Base-by-base conservation (phyloP, 2,888 invertebrate species). In the Drosophila tanythrix region DNA sequence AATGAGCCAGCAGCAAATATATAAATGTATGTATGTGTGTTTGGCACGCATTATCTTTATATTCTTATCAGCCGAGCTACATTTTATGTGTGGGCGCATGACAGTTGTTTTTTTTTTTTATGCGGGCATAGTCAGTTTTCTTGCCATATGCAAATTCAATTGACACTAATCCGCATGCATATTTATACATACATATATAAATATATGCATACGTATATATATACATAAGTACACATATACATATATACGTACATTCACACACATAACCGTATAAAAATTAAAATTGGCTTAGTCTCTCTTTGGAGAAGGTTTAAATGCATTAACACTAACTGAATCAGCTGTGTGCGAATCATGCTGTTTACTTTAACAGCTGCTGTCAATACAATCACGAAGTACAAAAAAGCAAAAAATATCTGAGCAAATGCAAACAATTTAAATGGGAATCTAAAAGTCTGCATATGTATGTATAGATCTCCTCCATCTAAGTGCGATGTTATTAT, bases 61-160 rank as follows among this genome's bases (percentile, higher is more conserved):
- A 31, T 58, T 61, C 43, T 68, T 73, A 78, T 73, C 78, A 68
- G 46, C 48, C 8, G 21, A 27, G 15, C n/a, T 38, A 52, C 46
- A 59, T 43, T 56, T 70, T 57, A 15, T 46, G 65, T 75, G 77
- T 58, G 75, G 77, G 76, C 61, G 51, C 58, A 58, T 60, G 27
- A 38, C 60, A 65, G 70, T 57, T 61, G 21, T 33, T 50, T 75
- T 25, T 46, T 21, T 21, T 46, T 1, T 57, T 57, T 38, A 70
- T 76, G 70, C 55, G 60, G 74, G 76, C 53, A 25, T 13, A 53
- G 48, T 56, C n/a, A 51, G 55, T 59, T 59, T 62, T 51, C 31
- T 50, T 57, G 55, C 51, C 50, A 62, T 56, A 63, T 78, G 62
- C 48, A 77, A 77, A 73, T 59, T 60, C 31, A 55, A 73, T 77